These are phyloP conservation scores for Kradibia gibbosae DNA, from an alignment of 1,140 invertebrate species.

Conservation along the genomic window DNA sequence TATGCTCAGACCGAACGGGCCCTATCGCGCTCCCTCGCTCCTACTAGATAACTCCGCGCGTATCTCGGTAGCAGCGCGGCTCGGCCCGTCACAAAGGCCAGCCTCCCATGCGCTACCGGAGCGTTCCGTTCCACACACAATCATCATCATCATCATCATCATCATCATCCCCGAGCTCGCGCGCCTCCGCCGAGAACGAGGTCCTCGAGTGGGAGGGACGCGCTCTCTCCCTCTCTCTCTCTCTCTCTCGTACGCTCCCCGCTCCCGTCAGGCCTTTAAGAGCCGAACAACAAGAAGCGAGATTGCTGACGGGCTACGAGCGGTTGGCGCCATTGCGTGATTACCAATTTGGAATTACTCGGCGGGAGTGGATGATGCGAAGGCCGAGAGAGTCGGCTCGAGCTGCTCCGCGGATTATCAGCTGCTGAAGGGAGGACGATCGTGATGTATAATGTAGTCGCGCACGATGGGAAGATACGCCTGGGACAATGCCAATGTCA, in stretches of 20 bases:
- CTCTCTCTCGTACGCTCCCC: neutral
- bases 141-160: slow-evolving; percentile 55
- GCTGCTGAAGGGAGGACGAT: slow-evolving; percentile 55
- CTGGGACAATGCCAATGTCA: slow-evolving; percentile 44
- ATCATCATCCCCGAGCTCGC: slow-evolving; percentile 52
- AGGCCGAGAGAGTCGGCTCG: slow-evolving; percentile 52
- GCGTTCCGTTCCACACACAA: slow-evolving; percentile 66
- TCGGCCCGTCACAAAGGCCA: slow-evolving; percentile 72
- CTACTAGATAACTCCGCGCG: slow-evolving; percentile 70
- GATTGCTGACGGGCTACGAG: slow-evolving; percentile 70
- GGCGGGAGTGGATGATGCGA: slow-evolving; percentile 56
- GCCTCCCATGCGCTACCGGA: slow-evolving; percentile 66
- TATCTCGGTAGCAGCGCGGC: slow-evolving; percentile 69
- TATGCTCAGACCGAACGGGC: slow-evolving; percentile 58
- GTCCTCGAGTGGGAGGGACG: neutral
- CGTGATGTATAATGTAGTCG: slow-evolving; percentile 50
- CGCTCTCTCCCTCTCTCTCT: neutral
- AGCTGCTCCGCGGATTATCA: slow-evolving; percentile 59
- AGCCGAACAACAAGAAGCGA: slow-evolving; percentile 67
- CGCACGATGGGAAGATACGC: slow-evolving; percentile 30
- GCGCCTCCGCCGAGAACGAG: slow-evolving; percentile 53
- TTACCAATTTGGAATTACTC: slow-evolving; percentile 74
- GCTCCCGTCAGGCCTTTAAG: slow-evolving; percentile 29
- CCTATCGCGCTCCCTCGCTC: slow-evolving; percentile 54
- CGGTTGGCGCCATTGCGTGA: slow-evolving; percentile 73